Evolutionary conservation across 2,113 vertebrate species (phyloP), one percentile per base, ranked within the genome.

Genomic region (Chloebia gouldiae): DNA sequence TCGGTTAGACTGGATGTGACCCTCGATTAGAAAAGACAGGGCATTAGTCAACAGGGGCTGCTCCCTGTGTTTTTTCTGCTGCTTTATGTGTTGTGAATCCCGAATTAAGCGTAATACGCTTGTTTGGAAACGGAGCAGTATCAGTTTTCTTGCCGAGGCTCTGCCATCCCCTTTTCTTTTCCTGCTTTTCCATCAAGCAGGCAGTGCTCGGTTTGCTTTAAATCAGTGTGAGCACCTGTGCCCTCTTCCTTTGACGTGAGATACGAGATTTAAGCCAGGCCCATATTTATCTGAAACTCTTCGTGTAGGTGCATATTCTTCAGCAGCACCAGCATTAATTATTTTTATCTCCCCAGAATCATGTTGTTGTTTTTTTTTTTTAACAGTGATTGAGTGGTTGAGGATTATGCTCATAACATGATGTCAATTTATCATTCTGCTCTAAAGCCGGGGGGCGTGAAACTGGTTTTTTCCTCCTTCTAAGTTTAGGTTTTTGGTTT

Each of bases 1-100:
- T 98, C 98, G 98, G 98, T 97, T 97, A 81, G 95, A 96, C 97
- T 98, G 97, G 97, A 97, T 96, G 97, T 97, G 98, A 97, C 97
- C 93, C 96, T 97, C 97, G 73, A 94, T 88, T 96, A 94, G 97
- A 96, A 97, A 88, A 98, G 98, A 98, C 97, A 97, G 97, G 97
- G 90, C 97, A 98, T 98, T 98, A 97, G 97, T 98, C 98, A 98
- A 93, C 92, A 94, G 94, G 90, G 92, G 78, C 95, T 92, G 89
- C 94, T 97, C 95, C 81, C 42, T 16, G 42, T 82, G 71, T 94
- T 96, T 94, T 95, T 97, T 88, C 95, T 94, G 93, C 80, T 11
- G 40, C 95, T 97, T 95, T 88, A 93, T 91, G 88, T 96, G 95
- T 97, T 97, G 96, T 95, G 87, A 86, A 90, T 97, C 91, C 81